phyloP scores from a whole-genome alignment of 1,140 invertebrate species.

The Zaprionus ghesquierei region DNA sequence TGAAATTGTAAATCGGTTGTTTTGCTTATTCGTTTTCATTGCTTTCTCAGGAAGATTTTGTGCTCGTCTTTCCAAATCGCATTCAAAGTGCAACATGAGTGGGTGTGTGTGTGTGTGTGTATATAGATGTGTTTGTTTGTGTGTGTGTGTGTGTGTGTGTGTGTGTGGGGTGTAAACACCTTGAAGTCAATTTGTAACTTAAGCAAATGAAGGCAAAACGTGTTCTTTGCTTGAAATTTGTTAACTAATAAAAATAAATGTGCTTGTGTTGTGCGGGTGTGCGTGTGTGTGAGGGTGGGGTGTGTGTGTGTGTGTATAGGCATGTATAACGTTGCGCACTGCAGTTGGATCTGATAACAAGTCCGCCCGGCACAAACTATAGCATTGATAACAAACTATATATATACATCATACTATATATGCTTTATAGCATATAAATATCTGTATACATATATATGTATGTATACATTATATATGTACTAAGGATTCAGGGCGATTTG shows the following conservation, averaged over 20 bases:
- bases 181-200: constrained; percentile 12
- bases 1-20: not conserved
- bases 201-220: constrained; percentile 7
- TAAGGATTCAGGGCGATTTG: not conserved
- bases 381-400: constrained; percentile 32
- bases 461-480: not conserved
- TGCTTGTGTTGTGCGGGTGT: not conserved
- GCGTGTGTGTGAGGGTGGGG: not conserved
- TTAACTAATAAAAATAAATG: constrained; percentile 24
- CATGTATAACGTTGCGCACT: constrained; percentile 1
- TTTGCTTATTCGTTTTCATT: not conserved
- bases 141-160: not conserved
- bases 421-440: not conserved
- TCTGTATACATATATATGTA: not conserved
- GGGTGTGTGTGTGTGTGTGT: not conserved
- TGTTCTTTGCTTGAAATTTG: constrained; percentile 18
- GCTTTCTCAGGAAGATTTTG: not conserved
- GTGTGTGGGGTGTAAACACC: constrained; percentile 4
- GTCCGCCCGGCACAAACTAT: constrained; percentile 9
- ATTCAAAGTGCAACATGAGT: not conserved
- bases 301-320: not conserved
- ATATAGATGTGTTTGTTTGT: not conserved
- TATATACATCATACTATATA: no score
- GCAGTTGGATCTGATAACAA: constrained; percentile 16
- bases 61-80: constrained; percentile 5